A percentile compares a stretch with the other conserved stretches of the same genome.
Evolutionary conservation across 1,140 invertebrate species (phyloP).

Genomic region (Leptoteleia sp.): DNA sequence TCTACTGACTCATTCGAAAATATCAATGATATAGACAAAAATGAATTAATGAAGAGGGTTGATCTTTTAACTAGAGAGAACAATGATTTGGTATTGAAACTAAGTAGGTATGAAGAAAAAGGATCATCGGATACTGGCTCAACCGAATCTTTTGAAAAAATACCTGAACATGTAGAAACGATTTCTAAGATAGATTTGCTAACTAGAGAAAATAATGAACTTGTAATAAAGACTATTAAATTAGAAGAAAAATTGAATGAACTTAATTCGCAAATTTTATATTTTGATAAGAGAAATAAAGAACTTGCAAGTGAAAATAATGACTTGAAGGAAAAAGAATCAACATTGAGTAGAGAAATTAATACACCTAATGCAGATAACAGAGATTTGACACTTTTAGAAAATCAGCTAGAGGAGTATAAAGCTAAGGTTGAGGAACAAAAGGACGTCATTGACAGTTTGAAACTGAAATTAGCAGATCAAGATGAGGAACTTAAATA

Average conservation of each 20-base stretch:
- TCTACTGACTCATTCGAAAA: constrained; percentile 74
- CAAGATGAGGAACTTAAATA: constrained; percentile 71
- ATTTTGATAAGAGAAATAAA: constrained; percentile 78
- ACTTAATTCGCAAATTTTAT: constrained; percentile 58
- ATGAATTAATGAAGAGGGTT: constrained; percentile 86
- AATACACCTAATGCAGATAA: constrained; percentile 70
- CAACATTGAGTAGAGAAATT: constrained; percentile 70
- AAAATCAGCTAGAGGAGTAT: constrained; percentile 79
- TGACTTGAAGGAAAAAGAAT: constrained; percentile 51
- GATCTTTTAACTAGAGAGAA: constrained; percentile 85
- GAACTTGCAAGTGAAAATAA: constrained; percentile 77
- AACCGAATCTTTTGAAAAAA: constrained; percentile 79
- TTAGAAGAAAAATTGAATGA: constrained; percentile 72
- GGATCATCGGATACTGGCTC: constrained; percentile 80
- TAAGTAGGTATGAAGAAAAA: constrained; percentile 83
- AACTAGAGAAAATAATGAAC: constrained; percentile 83
- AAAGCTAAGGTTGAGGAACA: constrained; percentile 80
- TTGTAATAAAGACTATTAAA: constrained; percentile 82
- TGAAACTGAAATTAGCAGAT: constrained; percentile 68
- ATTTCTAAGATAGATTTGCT: constrained; percentile 85
- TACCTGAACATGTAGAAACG: constrained; percentile 81
- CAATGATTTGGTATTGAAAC: constrained; percentile 79
- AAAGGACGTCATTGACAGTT: constrained; percentile 74
- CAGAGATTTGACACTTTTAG: constrained; percentile 69
- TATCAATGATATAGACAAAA: constrained; percentile 69